phyloP scores from a whole-genome alignment of 2,797 vertebrate genomes.

The Erethizon dorsatum region DNA sequence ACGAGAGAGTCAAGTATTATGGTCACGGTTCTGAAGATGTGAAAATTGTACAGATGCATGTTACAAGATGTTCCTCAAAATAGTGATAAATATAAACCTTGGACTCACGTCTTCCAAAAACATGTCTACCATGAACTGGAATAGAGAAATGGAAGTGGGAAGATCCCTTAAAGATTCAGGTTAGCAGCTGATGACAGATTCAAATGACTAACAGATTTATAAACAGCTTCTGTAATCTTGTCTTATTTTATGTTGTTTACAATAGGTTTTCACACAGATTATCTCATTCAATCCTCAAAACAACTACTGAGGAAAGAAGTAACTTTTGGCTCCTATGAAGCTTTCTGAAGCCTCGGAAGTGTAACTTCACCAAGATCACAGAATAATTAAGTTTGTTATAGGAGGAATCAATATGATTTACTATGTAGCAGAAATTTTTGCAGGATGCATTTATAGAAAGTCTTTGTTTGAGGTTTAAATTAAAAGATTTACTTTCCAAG shows the following conservation, averaged over 20 bases:
- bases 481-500: neutral
- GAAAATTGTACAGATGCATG: neutral
- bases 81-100: neutral
- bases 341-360: neutral
- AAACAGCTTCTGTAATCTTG: neutral
- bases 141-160: neutral
- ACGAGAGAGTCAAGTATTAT: neutral
- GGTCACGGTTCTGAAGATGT: neutral
- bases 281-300: neutral
- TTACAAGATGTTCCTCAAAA: neutral
- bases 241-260: neutral
- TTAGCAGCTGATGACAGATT: neutral
- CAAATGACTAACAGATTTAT: neutral
- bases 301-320: neutral
- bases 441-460: neutral
- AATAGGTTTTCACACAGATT: neutral
- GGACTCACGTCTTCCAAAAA: neutral
- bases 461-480: neutral
- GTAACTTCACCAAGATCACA: neutral
- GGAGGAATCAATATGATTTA: neutral
- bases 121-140: neutral
- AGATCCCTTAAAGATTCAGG: neutral
- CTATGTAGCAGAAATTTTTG: neutral
- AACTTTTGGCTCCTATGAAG: neutral
- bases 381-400: neutral